phyloP scores from a whole-genome alignment of 92 coral and sea anemone species.

The Parazoanthus swiftii region DNA sequence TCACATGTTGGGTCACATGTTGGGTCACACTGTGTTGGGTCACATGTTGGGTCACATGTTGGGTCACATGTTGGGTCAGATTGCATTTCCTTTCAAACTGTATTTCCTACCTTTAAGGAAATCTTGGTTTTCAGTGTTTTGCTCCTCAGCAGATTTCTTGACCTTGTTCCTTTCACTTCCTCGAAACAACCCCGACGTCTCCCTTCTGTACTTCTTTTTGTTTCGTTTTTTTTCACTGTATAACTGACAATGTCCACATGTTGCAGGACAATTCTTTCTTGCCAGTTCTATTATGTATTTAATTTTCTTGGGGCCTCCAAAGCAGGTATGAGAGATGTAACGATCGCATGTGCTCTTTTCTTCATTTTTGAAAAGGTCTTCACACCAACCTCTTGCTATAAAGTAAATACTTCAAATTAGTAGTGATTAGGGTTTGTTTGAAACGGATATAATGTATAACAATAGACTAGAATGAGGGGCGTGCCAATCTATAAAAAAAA shows the following conservation, averaged over 20 bases:
- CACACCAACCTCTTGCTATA: conserved; percentile 27
- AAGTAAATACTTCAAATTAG: background rate
- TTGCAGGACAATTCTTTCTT: conserved; percentile 19
- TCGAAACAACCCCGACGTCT: background rate
- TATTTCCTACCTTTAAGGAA: background rate
- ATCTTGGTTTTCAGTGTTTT: background rate
- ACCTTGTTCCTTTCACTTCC: background rate
- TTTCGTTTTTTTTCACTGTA: conserved; percentile 15
- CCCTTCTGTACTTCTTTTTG: background rate
- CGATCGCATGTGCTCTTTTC: background rate
- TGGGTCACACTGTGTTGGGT: no score
- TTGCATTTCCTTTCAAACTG: no score
- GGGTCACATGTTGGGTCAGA: background rate
- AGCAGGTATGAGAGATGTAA: conserved; percentile 6
- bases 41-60: no score
- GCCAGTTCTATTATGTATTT: background rate
- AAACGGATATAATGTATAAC: no score
- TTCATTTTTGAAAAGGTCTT: background rate
- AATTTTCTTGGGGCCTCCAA: background rate
- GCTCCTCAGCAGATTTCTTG: background rate
- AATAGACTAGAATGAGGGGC: no score
- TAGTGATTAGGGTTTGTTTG: background rate
- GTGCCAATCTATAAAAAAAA: no score
- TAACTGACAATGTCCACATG: conserved; percentile 15
- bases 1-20: no score